Evolutionary conservation across 2,888 invertebrate species (phyloP).

Genomic region (Limnephilus marmoratus): DNA sequence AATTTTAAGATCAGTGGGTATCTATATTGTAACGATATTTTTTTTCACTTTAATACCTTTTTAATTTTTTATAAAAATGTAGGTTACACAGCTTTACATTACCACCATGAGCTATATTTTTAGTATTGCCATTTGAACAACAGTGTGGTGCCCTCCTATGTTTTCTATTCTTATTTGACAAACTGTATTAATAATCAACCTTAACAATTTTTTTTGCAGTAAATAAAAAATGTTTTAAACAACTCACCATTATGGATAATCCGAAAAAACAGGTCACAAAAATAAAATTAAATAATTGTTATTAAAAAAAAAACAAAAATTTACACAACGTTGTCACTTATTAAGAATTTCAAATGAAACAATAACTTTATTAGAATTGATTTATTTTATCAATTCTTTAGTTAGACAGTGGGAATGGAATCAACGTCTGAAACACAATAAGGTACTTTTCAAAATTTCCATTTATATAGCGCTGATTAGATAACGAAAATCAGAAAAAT

Average conservation of each 20-base stretch:
- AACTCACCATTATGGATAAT: conserved; percentile 14
- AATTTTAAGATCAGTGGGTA: too few relatives aligned
- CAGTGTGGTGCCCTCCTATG: too few relatives aligned
- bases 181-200: background rate
- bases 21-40: too few relatives aligned
- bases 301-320: background rate
- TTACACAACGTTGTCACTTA: background rate
- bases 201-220: background rate
- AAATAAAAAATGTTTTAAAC: background rate
- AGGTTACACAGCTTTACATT: too few relatives aligned
- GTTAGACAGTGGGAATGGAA: background rate
- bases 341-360: background rate
- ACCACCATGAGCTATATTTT: too few relatives aligned
- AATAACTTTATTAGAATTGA: background rate
- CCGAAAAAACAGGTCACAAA: conserved; percentile 18
- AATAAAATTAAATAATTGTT: background rate
- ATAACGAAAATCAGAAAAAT: background rate
- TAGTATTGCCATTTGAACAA: too few relatives aligned
- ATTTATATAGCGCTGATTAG: background rate
- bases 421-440: background rate
- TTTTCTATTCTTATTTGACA: too few relatives aligned
- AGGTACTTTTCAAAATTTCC: background rate
- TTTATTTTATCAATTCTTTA: background rate
- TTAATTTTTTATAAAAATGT: too few relatives aligned
- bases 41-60: too few relatives aligned